phyloP scores from a whole-genome alignment of 2,888 invertebrate species.

The Baronia brevicornis region DNA sequence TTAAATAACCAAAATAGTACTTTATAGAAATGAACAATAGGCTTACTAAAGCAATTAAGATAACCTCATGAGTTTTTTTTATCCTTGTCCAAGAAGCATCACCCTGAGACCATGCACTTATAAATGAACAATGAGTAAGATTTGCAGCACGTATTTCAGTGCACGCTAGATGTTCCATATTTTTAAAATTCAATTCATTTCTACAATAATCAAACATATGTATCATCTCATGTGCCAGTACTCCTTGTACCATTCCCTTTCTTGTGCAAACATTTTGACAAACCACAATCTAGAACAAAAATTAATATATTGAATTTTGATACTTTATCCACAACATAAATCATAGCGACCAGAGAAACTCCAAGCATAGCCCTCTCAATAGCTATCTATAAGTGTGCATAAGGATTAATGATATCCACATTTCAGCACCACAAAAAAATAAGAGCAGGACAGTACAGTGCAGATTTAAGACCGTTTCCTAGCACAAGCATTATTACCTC shows the following conservation, averaged over 20 bases:
- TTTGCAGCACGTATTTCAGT: constrained; percentile 97
- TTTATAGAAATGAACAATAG: constrained; percentile 1
- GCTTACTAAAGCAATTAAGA: not conserved
- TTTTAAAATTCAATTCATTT: constrained; percentile 90
- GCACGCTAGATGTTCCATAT: constrained; percentile 94
- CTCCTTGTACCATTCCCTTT: constrained; percentile 83
- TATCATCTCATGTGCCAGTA: constrained; percentile 93
- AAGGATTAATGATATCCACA: no score
- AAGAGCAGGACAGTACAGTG: no score
- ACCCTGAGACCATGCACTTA: constrained; percentile 86
- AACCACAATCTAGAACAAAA: constrained; percentile 82
- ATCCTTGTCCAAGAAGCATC: constrained; percentile 83
- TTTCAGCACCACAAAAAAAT: no score
- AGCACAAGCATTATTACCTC: no score
- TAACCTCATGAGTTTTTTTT: constrained; percentile 85
- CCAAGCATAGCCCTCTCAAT: no score
- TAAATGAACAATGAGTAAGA: constrained; percentile 92
- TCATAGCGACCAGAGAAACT: no score
- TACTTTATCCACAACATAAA: not conserved
- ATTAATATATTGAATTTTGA: not conserved
- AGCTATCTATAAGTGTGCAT: not conserved
- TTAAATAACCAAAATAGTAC: not conserved
- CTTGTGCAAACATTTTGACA: constrained; percentile 89
- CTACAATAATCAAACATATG: constrained; percentile 97
- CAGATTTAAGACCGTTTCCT: no score